Evolutionary conservation across 2,113 vertebrate genomes (phyloP), one percentile per base, ranked within the genome.

Genomic region (Butorides virescens): DNA sequence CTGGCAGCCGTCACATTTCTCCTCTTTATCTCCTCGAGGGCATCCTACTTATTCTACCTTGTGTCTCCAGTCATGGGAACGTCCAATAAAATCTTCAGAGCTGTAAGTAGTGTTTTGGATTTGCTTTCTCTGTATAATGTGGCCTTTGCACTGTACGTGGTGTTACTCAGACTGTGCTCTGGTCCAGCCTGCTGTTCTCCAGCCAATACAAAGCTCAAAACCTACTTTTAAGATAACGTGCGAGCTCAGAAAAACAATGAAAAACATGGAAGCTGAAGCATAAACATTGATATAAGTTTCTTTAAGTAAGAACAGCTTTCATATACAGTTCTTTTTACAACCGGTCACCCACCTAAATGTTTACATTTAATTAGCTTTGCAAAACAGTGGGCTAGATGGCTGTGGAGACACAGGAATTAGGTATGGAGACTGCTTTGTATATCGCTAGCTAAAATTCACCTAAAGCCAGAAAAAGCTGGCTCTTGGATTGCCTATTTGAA

Each of bases 281-380:
- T 84, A 88, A 95, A 71, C 52, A 90, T 37, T 23, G 53, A 75
- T 62, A 4, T 0, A 63, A 70, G 19, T 17, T 67, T 59, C 67
- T 90, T 71, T 55, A 86, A 84, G 67, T 7, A 88, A 44, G 56
- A 93, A 71, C 23, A 91, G 26, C 67, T 92, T 86, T 86, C 49
- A 3, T 55, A 74, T 9, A 80, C 42, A 77, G 52, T 36, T 92
- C 29, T 14, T 77, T 87, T 87, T 71, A 77, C 58, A 93, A 61
- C 52, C 11, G 3, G 29, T 90, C 67, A 80, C 74, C 29, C 90
- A 93, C 67, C 78, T 87, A 83, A 76, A 90, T 74, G 92, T 92
- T 94, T 95, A 93, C 18, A 50, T 88, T 93, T 61, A 71, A 96
- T 66, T 73, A 80, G 37, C 34, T 83, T 85, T 56, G 90, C 82